Evolutionary conservation across 2,797 vertebrate species (phyloP), one percentile per base, ranked within the genome.

Genomic region (Coregonus ussuriensis): DNA sequence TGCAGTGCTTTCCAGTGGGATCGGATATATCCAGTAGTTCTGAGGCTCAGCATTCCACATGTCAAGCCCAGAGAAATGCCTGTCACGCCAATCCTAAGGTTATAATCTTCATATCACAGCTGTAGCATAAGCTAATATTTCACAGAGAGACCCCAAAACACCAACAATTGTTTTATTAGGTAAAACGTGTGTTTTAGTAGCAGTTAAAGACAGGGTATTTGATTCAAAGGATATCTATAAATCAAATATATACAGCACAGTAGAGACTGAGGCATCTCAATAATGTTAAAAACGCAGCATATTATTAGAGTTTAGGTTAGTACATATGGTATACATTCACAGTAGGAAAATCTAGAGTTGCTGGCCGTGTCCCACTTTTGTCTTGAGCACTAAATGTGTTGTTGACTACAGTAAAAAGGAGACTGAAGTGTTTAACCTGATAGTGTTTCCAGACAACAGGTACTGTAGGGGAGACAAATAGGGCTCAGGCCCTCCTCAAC

Each of bases 361-460:
- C 59, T 25, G 9, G n/a, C 1, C 3, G 7, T 63, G 14, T 68
- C 66, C 3, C 15, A 35, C 16, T 16, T 16, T 33, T 15, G 21
- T 33, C 63, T 47, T 47, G 41, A 47, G 83, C 85, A 89, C 41
- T 68, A 65, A 83, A 80, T 91, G 90, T 91, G 90, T 86, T 90
- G 87, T 85, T 89, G 85, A 91, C 91, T 91, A 91, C 79, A 82
- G 83, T 88, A 79, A 85, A 85, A 88, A 83, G 9, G 41, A 86
- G 81, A 53, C 84, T 88, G 87, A 6, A 68, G 69, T 89, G 77
- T 86, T 90, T 84, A 87, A 87, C 84, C 77, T 83, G 84, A 91
- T 87, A 77, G 83, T 80, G 86, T 89, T 91, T 88, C 88, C 89
- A 92, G 89, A 92, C 91, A 88, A 83, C 79, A 86, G 82, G 88